Percentiles rank a stretch among this genome's conserved stretches.
These are phyloP conservation scores for Leptinotarsa tumamoca DNA, from an alignment of 2,888 invertebrate species.

Conservation along the genomic window DNA sequence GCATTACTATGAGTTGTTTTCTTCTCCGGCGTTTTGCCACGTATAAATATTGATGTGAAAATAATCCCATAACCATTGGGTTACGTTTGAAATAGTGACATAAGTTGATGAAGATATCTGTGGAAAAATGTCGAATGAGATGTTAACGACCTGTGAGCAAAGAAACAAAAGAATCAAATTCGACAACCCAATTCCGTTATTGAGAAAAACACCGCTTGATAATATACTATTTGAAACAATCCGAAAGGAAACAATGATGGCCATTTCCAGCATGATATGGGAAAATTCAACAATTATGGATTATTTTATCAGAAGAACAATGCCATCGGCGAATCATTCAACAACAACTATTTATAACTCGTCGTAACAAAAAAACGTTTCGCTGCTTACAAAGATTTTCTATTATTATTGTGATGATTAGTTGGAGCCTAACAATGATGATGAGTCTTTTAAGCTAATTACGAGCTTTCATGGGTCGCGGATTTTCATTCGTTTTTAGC, in stretches of 20 bases:
- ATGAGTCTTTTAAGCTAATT: neutral
- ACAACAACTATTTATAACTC: conserved; percentile 31
- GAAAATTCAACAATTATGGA: conserved; percentile 41
- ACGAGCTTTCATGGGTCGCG: neutral
- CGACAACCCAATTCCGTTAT: conserved; percentile 9
- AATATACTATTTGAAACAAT: conserved; percentile 15
- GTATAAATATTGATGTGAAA: too few relatives aligned
- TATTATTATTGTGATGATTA: conserved; percentile 18
- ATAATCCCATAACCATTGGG: too few relatives aligned
- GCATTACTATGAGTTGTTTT: too few relatives aligned
- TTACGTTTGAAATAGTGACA: too few relatives aligned
- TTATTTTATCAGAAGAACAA: conserved; percentile 41
- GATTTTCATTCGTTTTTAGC: neutral
- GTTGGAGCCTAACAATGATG: conserved; percentile 6
- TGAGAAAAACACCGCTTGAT: conserved; percentile 11
- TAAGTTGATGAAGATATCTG: too few relatives aligned
- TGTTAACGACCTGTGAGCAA: neutral
- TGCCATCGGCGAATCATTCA: conserved; percentile 39
- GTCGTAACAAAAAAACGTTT: conserved; percentile 19
- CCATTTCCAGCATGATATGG: conserved; percentile 34
- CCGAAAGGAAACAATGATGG: conserved; percentile 39
- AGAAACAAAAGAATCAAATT: conserved; percentile 19
- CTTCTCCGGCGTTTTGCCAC: too few relatives aligned
- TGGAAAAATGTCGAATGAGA: neutral
- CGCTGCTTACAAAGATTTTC: conserved; percentile 18